These are phyloP conservation scores for Delphinus delphis DNA, from an alignment of 2,113 vertebrate species.

Conservation along the genomic window DNA sequence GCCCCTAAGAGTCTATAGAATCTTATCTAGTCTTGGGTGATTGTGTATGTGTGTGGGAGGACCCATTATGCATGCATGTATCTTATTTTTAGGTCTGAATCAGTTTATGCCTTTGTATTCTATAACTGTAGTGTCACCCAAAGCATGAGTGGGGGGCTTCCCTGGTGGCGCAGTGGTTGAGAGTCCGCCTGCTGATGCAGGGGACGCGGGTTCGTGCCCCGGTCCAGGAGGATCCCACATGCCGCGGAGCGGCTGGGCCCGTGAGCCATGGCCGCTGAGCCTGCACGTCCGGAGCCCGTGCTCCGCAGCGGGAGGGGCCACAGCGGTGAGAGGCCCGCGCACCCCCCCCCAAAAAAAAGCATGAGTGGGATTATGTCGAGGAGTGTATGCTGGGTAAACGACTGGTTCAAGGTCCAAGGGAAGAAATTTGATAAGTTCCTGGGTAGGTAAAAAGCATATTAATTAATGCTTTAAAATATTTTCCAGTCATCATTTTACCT, in stretches of 20 bases:
- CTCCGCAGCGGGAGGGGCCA: too few relatives aligned
- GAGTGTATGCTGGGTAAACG: neutral
- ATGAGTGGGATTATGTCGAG: neutral
- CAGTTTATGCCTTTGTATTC: neutral
- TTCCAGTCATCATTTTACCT: neutral
- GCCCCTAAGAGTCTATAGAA: neutral
- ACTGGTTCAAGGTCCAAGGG: neutral
- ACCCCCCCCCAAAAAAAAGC: neutral
- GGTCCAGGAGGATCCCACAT: too few relatives aligned
- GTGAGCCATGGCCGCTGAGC: too few relatives aligned
- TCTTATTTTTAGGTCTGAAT: neutral
- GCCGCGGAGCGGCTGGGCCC: too few relatives aligned
- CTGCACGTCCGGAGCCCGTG: too few relatives aligned
- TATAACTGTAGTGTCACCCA: neutral
- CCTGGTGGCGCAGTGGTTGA: too few relatives aligned
- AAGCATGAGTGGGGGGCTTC: neutral
- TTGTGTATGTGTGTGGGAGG: accelerated
- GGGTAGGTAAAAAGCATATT: neutral
- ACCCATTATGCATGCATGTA: neutral
- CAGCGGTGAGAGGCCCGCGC: too few relatives aligned
- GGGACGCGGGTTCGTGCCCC: too few relatives aligned
- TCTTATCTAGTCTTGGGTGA: neutral
- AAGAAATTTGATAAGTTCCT: neutral
- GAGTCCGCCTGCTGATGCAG: too few relatives aligned
- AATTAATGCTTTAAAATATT: neutral